phyloP scores from a whole-genome alignment of 2,113 vertebrate genomes.

The Mormoops blainvillei region DNA sequence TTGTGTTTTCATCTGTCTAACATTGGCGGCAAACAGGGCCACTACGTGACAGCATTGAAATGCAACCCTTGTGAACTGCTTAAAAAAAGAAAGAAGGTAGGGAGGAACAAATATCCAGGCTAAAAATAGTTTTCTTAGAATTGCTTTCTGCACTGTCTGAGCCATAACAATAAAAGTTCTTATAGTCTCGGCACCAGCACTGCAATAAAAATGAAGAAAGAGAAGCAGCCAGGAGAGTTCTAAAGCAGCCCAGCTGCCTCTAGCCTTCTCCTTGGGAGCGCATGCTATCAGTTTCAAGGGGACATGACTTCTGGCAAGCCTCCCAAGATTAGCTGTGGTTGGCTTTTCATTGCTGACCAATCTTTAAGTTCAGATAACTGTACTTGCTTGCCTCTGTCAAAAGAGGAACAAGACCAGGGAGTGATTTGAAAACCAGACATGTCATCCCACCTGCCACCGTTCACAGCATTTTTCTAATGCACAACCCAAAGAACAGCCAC shows the following conservation, averaged over 20 bases:
- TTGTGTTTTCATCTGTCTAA: slow-evolving; percentile 56
- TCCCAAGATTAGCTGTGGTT: not conserved
- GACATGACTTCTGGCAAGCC: not conserved
- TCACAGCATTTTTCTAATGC: not conserved
- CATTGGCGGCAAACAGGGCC: slow-evolving; percentile 33
- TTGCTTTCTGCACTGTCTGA: not conserved
- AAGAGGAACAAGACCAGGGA: slow-evolving; percentile 41
- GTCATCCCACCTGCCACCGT: slow-evolving; percentile 7
- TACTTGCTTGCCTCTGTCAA: not conserved
- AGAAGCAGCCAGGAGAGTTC: not conserved
- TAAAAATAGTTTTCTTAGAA: slow-evolving; percentile 5
- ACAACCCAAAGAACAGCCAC: not conserved
- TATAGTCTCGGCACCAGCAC: not conserved
- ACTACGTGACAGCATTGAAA: not conserved
- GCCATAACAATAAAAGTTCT: not conserved
- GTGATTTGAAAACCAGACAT: slow-evolving; percentile 51
- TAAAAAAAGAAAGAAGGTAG: not conserved
- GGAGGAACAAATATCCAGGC: not conserved
- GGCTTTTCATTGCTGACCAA: not conserved
- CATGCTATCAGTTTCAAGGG: not conserved
- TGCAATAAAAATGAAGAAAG: not conserved
- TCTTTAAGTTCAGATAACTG: slow-evolving; percentile 30
- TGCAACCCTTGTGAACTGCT: not conserved
- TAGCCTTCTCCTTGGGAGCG: not conserved
- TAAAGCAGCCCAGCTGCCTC: not conserved